A percentile compares a stretch with the other conserved stretches of the same genome.
phyloP scores from a whole-genome alignment of 23 tunicate genomes.

The Botrylloides violaceus region DNA sequence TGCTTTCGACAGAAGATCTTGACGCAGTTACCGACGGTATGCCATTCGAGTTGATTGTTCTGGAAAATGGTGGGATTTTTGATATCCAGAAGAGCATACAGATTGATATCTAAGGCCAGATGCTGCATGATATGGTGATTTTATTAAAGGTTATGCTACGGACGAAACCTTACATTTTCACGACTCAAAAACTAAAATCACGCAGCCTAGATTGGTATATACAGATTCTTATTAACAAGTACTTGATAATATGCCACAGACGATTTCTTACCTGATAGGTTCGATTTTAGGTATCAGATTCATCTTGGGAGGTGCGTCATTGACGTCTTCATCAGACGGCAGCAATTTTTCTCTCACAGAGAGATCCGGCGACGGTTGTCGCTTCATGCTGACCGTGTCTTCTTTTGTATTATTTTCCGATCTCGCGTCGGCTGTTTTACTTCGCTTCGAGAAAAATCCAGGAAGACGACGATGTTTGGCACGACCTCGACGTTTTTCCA shows the following conservation, averaged over 20 bases:
- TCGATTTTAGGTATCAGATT: constrained; percentile 18
- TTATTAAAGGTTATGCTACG: no score
- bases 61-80: not conserved
- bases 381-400: not conserved
- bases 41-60: constrained; percentile 2
- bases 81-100: not conserved
- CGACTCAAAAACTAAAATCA: no score
- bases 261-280: constrained; percentile 17
- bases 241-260: no score
- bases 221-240: no score
- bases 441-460: constrained; percentile 18
- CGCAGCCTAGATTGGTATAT: no score
- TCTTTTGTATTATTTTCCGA: not conserved
- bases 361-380: constrained; percentile 9
- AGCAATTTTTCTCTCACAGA: not conserved
- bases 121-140: no score
- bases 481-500: constrained; percentile 15
- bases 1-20: constrained; percentile 20
- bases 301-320: not conserved
- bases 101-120: no score
- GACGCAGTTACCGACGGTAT: constrained; percentile 8
- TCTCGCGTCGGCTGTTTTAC: constrained; percentile 21
- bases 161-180: no score
- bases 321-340: not conserved
- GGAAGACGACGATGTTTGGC: constrained; percentile 23